Evolutionary conservation across 2,888 invertebrate species (phyloP).

Genomic region (Agelastica alni): DNA sequence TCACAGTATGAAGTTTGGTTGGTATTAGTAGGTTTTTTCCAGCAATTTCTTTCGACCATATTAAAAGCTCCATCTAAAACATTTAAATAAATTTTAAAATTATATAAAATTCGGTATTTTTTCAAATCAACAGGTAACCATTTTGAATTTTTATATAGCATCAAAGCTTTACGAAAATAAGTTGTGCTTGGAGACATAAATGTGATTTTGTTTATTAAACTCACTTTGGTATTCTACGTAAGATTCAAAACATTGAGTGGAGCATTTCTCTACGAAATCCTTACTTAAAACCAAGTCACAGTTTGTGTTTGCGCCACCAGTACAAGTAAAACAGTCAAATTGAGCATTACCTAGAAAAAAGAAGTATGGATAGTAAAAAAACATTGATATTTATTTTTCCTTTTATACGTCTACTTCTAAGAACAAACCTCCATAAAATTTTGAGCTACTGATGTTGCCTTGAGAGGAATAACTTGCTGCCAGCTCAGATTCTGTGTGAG

Average conservation of each 20-base stretch:
- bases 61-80: conserved; percentile 28
- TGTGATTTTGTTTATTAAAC: too few relatives aligned
- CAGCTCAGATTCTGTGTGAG: too few relatives aligned
- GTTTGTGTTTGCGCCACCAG: conserved; percentile 21
- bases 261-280: conserved; percentile 12
- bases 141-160: too few relatives aligned
- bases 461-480: too few relatives aligned
- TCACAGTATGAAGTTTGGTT: conserved; percentile 22
- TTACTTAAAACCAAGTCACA: conserved; percentile 17
- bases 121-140: background rate
- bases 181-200: too few relatives aligned
- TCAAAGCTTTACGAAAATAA: too few relatives aligned
- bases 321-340: conserved; percentile 27
- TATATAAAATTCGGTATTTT: background rate
- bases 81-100: conserved; percentile 1
- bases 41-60: conserved; percentile 30
- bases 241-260: conserved; percentile 32
- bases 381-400: too few relatives aligned
- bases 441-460: too few relatives aligned
- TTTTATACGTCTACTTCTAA: too few relatives aligned
- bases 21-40: conserved; percentile 21
- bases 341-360: background rate
- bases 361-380: too few relatives aligned
- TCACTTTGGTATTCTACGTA: conserved; percentile 34
- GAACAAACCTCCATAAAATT: too few relatives aligned